phyloP scores from a whole-genome alignment of 2,113 vertebrate species.

The Mionectes macconnelli region DNA sequence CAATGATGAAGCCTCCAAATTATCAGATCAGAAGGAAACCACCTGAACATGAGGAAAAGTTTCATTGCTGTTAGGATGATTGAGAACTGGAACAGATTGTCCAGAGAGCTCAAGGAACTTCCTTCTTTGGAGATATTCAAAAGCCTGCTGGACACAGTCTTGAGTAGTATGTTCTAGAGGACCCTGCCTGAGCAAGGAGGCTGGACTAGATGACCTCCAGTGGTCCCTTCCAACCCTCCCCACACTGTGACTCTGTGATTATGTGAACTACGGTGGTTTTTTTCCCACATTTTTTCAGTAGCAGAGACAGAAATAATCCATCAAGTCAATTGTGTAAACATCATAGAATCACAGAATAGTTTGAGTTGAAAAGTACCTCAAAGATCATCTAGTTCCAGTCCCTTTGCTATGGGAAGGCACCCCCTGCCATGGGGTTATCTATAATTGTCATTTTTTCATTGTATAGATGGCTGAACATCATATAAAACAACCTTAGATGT shows the following conservation, averaged over 20 bases:
- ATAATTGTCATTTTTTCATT: neutral
- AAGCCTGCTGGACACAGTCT: neutral
- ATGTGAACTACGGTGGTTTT: neutral
- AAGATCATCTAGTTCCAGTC: neutral
- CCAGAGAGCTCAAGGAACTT: neutral
- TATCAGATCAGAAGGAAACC: neutral
- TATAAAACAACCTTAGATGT: neutral
- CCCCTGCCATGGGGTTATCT: neutral
- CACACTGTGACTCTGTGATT: neutral
- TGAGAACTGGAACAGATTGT: neutral
- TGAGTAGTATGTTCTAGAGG: neutral
- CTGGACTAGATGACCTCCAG: neutral
- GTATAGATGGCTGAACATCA: neutral
- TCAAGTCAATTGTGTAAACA: neutral
- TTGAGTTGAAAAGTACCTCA: neutral
- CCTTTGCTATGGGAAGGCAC: neutral
- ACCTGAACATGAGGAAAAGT: neutral
- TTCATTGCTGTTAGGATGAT: neutral
- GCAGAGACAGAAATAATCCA: neutral
- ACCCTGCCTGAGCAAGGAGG: neutral
- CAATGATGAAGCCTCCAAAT: neutral
- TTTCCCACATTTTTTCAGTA: neutral
- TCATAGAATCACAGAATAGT: neutral
- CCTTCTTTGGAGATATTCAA: neutral
- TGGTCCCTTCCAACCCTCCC: neutral